Evolutionary conservation across 2,113 vertebrate genomes (phyloP).

Genomic region (Ctenodactylus gundi): DNA sequence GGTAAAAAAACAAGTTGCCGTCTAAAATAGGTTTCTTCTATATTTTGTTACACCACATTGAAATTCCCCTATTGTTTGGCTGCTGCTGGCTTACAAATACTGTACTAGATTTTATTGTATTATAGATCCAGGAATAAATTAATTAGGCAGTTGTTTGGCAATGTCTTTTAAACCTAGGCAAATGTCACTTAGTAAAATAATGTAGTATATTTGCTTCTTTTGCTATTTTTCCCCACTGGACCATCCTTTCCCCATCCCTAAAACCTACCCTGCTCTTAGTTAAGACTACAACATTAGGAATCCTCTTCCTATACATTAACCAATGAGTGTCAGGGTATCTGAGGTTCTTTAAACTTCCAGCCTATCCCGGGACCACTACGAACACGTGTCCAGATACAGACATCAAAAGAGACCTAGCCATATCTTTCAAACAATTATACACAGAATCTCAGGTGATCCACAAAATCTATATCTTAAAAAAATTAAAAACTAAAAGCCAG

Average conservation of each 20-base stretch:
- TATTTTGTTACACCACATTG: not conserved
- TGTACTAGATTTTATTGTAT: not conserved
- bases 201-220: not conserved
- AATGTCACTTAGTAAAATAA: not conserved
- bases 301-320: not conserved
- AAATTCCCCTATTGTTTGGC: not conserved
- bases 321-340: not conserved
- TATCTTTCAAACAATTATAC: not conserved
- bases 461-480: not conserved
- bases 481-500: not conserved
- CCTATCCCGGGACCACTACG: not conserved
- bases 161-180: not conserved
- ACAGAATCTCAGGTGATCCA: not conserved
- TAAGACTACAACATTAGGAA: not conserved
- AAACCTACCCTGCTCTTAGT: not conserved
- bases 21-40: not conserved
- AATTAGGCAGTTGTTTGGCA: constrained; percentile 4
- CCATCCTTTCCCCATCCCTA: accelerated
- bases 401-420: not conserved
- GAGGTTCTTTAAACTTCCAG: not conserved
- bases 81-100: not conserved
- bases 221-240: not conserved
- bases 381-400: not conserved
- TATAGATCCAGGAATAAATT: constrained; percentile 18
- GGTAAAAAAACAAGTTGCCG: not conserved